phyloP scores from a whole-genome alignment of 2,113 vertebrate genomes.

The Centropus unirufus region DNA sequence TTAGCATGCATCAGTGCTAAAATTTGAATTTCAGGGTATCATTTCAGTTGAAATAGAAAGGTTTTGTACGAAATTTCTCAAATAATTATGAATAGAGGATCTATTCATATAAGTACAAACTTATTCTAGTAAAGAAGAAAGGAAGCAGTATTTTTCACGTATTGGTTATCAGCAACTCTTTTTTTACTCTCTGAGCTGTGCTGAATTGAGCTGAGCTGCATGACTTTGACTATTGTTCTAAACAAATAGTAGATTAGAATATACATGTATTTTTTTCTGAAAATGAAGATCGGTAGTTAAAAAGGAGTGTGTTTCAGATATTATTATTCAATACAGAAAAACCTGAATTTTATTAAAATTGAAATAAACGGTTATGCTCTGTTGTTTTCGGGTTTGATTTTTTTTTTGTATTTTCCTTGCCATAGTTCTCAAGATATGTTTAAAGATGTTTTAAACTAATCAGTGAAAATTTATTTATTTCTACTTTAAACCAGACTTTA shows the following conservation, averaged over 20 bases:
- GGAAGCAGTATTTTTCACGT: background rate
- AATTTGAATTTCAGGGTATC: background rate
- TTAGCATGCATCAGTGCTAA: background rate
- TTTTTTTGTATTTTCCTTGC: background rate
- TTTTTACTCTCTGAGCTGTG: background rate
- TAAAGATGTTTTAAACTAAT: background rate
- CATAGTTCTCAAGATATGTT: background rate
- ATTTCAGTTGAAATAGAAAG: background rate
- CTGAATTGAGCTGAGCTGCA: background rate
- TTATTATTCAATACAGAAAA: background rate
- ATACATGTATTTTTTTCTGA: background rate
- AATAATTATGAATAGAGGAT: background rate
- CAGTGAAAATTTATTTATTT: background rate
- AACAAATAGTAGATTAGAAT: background rate
- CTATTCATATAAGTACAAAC: background rate
- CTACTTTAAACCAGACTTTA: background rate
- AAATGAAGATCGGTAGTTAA: background rate
- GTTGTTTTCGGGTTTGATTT: too few relatives aligned
- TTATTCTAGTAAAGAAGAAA: background rate
- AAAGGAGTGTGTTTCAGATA: background rate
- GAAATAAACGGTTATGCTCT: background rate
- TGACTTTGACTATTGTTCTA: background rate
- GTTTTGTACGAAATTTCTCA: background rate
- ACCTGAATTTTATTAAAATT: background rate
- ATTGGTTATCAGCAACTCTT: background rate